A percentile compares a stretch with the other conserved stretches of the same genome.
Evolutionary conservation across 2,113 vertebrate species (phyloP).

Genomic region (Pomatostomus ruficeps): DNA sequence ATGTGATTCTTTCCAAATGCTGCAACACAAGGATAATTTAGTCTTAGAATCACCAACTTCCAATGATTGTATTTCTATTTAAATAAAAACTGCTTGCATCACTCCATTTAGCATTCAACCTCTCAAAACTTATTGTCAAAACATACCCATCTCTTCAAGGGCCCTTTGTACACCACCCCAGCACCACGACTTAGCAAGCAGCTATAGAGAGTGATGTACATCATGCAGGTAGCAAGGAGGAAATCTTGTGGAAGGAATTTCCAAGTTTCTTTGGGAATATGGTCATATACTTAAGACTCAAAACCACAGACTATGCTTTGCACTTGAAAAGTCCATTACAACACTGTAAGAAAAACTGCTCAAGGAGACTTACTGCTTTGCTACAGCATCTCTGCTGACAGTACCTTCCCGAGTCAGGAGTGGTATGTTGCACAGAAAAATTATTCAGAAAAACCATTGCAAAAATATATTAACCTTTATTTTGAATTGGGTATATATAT

Average conservation of each 20-base stretch:
- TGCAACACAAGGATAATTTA: neutral
- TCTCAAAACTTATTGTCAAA: neutral
- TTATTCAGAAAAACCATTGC: neutral
- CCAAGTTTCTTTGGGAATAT: neutral
- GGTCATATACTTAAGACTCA: neutral
- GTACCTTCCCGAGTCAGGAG: neutral
- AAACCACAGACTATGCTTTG: neutral
- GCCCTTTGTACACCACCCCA: neutral
- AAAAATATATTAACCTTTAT: neutral
- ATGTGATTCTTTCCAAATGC: neutral
- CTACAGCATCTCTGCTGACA: neutral
- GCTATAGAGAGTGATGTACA: fast-evolving
- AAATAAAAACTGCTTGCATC: neutral
- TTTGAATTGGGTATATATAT: neutral
- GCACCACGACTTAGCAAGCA: neutral
- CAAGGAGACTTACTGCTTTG: neutral
- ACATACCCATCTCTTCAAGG: neutral
- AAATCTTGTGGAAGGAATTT: neutral
- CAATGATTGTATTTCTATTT: neutral
- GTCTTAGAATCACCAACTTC: neutral
- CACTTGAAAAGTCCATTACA: neutral
- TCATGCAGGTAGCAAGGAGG: neutral
- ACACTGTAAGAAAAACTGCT: neutral
- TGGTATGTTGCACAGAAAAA: neutral
- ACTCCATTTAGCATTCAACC: neutral